Evolutionary conservation across 2,113 vertebrate genomes (phyloP).

Genomic region (Rynchops niger): DNA sequence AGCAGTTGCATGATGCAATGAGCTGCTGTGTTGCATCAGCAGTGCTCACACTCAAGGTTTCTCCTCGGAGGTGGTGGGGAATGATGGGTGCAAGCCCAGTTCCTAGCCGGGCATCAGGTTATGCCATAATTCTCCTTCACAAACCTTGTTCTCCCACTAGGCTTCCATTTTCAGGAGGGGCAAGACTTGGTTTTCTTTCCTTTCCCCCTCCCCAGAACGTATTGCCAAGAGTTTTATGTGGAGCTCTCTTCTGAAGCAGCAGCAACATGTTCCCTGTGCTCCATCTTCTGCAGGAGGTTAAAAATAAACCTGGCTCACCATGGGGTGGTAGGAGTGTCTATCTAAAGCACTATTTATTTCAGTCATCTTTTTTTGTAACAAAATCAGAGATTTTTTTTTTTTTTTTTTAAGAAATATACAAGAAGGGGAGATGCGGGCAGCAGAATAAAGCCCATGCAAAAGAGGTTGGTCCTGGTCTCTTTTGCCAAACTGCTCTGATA

Average conservation of each 20-base stretch:
- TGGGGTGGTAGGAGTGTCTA: background rate
- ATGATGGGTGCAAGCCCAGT: background rate
- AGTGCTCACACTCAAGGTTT: rapidly evolving
- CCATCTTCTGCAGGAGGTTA: background rate
- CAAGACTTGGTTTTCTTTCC: background rate
- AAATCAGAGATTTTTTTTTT: background rate
- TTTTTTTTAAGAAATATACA: background rate
- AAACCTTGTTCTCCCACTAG: background rate
- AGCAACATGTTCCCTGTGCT: background rate
- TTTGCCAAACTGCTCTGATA: background rate
- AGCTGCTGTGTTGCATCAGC: constrained; percentile 39
- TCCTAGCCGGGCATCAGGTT: background rate
- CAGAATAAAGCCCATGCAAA: background rate
- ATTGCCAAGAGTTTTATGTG: background rate
- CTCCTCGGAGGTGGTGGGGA: rapidly evolving
- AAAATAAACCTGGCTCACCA: background rate
- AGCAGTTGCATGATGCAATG: constrained; percentile 1
- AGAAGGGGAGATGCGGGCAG: background rate
- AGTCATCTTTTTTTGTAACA: background rate
- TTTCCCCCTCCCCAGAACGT: background rate
- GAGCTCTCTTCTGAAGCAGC: background rate
- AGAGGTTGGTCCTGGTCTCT: background rate
- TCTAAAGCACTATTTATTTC: background rate
- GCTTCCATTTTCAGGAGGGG: background rate
- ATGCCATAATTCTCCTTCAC: background rate